Evolutionary conservation across 2,888 invertebrate genomes (phyloP), one percentile per base, ranked within the genome.

Genomic region (Gasteruption jaculator): DNA sequence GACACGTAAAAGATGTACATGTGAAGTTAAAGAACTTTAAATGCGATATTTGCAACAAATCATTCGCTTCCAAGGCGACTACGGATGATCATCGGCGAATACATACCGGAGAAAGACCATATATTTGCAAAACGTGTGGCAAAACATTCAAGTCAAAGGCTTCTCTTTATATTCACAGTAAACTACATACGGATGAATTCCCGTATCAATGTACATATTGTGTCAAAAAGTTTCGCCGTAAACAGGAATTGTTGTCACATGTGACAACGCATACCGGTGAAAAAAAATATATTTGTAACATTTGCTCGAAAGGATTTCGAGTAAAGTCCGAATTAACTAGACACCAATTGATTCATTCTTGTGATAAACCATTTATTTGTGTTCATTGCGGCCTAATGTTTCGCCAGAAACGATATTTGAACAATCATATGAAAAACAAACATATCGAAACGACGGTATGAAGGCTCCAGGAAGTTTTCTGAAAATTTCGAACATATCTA

Each of bases 321-420:
- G 57, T 79, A 45, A 77, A 78, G 27, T 77, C 79, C 52, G 81
- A 81, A 54, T 65, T 83, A 15, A 73, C 72, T 55, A 71, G 75
- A 36, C 83, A 83, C 54, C 69, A 66, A 32, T 63, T 76, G 3
- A 68, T 76, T 30, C 78, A 79, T 56, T 74, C 73, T 2, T 74
- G 75, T 38, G 73, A 71, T 16, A 76, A 74, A 48, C 76, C 76
- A 4, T 76, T 73, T 48, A 55, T 60, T 25, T 77, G 77, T 54
- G 54, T 57, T 3, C 60, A 64, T 10, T 77, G 77, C 51, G 72
- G 73, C 3, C 50, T 73, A n/a, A 64, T 68, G 26, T 77, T 77
- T 53, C 66, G 74, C 35, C 76, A 78, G 54, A 76, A 75, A 50
- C 64, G 77, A 16, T 78, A 78, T 54, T 63, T 78, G 50, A 68